These are phyloP conservation scores for Ptychochromis oligacanthus DNA, from an alignment of 2,113 vertebrate genomes.

Conservation along the genomic window DNA sequence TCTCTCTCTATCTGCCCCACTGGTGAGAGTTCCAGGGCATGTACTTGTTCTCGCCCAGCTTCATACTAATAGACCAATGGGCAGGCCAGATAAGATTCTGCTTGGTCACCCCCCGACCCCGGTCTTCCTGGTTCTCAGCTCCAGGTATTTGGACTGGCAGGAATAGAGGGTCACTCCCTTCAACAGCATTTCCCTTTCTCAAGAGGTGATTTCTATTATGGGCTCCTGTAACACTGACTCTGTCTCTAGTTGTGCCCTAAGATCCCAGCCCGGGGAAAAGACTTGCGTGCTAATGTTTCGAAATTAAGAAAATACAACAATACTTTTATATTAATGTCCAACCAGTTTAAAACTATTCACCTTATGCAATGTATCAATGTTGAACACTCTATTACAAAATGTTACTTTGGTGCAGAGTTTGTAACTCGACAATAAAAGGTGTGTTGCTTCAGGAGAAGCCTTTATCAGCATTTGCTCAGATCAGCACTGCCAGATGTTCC, in stretches of 20 bases:
- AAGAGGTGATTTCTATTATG: constrained; percentile 65
- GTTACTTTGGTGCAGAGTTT: not conserved
- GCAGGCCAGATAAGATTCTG: constrained; percentile 73
- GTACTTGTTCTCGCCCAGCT: constrained; percentile 54
- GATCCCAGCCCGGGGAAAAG: constrained; percentile 3
- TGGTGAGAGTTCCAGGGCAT: constrained; percentile 35
- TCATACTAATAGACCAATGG: constrained; percentile 59
- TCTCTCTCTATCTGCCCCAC: constrained; percentile 50
- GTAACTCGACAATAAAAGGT: constrained; percentile 41
- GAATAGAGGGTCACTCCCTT: constrained; percentile 68
- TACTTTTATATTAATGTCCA: not conserved
- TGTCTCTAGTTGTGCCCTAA: constrained; percentile 1
- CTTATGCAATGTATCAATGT: not conserved
- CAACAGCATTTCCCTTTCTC: constrained; percentile 71
- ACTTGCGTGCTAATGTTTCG: not conserved
- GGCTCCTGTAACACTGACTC: constrained; percentile 34
- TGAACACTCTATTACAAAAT: not conserved
- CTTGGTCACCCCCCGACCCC: constrained; percentile 70
- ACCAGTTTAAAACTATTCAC: not conserved
- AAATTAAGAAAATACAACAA: not conserved
- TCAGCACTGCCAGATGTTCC: constrained; percentile 74
- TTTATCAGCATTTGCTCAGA: constrained; percentile 64
- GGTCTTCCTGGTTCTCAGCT: constrained; percentile 77
- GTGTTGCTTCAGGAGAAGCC: constrained; percentile 44
- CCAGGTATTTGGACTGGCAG: constrained; percentile 79